phyloP scores from a whole-genome alignment of 2,113 vertebrate genomes.

The Cisticola juncidis region DNA sequence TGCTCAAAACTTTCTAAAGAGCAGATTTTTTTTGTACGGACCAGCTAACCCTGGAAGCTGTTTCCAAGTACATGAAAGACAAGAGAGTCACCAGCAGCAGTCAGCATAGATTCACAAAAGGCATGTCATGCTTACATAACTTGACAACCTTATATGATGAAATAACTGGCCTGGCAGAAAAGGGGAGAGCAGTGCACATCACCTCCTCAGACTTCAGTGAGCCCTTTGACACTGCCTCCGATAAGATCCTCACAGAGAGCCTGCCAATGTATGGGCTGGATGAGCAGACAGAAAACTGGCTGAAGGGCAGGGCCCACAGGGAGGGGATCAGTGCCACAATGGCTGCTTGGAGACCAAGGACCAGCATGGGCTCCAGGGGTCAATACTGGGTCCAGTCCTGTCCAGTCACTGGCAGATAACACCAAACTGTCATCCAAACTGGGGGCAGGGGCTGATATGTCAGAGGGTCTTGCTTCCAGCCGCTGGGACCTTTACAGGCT shows the following conservation, averaged over 20 bases:
- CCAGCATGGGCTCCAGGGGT: neutral
- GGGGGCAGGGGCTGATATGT: neutral
- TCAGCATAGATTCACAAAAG: neutral
- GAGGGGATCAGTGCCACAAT: neutral
- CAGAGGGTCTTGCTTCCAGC: neutral
- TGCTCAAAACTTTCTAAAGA: neutral
- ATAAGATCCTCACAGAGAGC: neutral
- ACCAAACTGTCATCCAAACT: neutral
- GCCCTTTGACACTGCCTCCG: neutral
- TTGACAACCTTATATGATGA: neutral
- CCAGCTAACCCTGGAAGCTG: neutral
- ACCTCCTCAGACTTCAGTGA: neutral
- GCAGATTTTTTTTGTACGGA: neutral
- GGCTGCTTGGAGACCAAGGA: neutral
- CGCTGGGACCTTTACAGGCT: neutral
- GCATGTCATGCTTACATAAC: neutral
- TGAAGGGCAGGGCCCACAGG: neutral
- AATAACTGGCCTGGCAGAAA: neutral
- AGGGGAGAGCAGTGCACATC: accelerated
- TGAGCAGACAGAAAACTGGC: neutral
- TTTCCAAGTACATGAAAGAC: neutral
- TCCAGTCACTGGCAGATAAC: neutral
- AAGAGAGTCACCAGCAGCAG: neutral
- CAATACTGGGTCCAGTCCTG: neutral
- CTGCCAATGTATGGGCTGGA: neutral